Conservation (phyloP, 64 coral and sea anemone species). For the Stichodactyla mertensii region DNA sequence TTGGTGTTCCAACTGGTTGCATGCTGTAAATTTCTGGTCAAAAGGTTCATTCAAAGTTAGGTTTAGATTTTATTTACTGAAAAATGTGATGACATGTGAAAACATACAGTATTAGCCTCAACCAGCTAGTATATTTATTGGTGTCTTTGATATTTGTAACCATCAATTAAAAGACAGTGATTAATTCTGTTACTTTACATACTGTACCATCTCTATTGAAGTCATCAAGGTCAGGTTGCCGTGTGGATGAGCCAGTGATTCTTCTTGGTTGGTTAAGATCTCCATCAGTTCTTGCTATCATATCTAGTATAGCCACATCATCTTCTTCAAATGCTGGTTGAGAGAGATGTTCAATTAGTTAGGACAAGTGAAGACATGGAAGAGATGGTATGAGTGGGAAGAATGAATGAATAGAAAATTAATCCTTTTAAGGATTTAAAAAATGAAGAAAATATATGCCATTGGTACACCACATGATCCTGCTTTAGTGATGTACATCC, state of each 20-base stretch:
- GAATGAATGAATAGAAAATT: too few relatives aligned
- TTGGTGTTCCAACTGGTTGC: conserved; percentile 31
- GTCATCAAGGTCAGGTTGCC: conserved; percentile 59
- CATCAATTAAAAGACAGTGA: too few relatives aligned
- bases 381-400: not conserved
- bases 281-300: conserved; percentile 77
- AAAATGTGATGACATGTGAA: too few relatives aligned
- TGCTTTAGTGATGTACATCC: too few relatives aligned
- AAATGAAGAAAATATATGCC: too few relatives aligned
- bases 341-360: too few relatives aligned
- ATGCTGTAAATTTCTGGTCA: conserved; percentile 42
- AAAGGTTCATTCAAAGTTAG: not conserved
- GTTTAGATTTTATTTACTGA: too few relatives aligned
- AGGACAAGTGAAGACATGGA: not conserved
- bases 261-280: conserved; percentile 60
- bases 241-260: conserved; percentile 64
- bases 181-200: not conserved
- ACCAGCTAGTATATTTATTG: too few relatives aligned
- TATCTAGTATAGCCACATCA: conserved; percentile 85
- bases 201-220: conserved; percentile 89
- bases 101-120: too few relatives aligned
- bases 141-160: too few relatives aligned
- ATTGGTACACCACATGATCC: too few relatives aligned
- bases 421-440: not conserved
- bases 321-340: conserved; percentile 78